Evolutionary conservation across 1,140 invertebrate species (phyloP).

Genomic region (Papilio glaucus): DNA sequence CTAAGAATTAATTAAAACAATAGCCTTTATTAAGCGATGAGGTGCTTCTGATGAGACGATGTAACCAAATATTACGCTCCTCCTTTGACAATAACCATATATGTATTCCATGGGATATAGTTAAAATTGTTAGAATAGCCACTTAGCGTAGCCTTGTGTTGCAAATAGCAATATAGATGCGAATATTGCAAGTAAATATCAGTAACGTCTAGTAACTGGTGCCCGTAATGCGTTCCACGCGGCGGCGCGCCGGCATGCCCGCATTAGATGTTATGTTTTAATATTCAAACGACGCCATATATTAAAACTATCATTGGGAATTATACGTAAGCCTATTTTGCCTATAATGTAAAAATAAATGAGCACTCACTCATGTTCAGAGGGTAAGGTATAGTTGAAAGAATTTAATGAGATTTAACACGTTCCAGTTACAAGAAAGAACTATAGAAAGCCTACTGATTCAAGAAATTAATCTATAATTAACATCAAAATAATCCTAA

Average conservation of each 20-base stretch:
- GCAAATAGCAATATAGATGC: constrained; percentile 32
- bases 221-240: constrained; percentile 25
- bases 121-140: constrained; percentile 24
- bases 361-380: background rate
- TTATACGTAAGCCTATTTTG: background rate
- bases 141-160: constrained; percentile 28
- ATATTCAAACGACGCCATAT: constrained; percentile 29
- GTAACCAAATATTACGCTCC: background rate
- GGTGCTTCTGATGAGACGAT: too few species aligned
- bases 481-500: too few species aligned
- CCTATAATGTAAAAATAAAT: background rate
- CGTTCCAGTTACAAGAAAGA: too few species aligned
- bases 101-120: constrained; percentile 7
- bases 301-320: constrained; percentile 12
- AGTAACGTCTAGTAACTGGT: constrained; percentile 29
- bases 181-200: constrained; percentile 38
- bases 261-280: constrained; percentile 30
- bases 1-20: too few species aligned
- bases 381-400: background rate
- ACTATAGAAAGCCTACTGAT: too few species aligned
- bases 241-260: constrained; percentile 23
- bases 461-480: too few species aligned
- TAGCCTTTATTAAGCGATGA: too few species aligned
- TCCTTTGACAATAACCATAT: background rate
- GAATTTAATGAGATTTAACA: too few species aligned